Evolutionary conservation across 2,797 vertebrate genomes (phyloP).

Genomic region (Xenopus petersii): DNA sequence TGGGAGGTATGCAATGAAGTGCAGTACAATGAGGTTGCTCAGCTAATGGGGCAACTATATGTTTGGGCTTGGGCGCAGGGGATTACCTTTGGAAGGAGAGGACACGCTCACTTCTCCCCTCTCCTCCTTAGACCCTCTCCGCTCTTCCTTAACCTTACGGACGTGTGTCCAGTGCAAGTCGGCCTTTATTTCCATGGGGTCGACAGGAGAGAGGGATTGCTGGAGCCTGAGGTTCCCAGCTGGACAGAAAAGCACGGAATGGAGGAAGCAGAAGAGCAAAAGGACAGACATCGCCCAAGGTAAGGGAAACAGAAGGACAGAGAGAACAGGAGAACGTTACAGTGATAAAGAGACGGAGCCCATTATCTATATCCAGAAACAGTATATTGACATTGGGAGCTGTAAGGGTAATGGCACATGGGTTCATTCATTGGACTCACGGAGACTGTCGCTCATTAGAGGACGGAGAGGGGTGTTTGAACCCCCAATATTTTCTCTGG

Average conservation of each 20-base stretch:
- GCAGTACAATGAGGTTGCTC: too few relatives aligned
- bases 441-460: too few relatives aligned
- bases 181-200: constrained; percentile 78
- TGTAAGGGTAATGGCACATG: too few relatives aligned
- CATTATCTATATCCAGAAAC: too few relatives aligned
- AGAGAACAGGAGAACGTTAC: constrained; percentile 58
- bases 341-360: constrained; percentile 49
- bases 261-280: constrained; percentile 36
- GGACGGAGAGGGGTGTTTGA: too few relatives aligned
- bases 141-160: constrained; percentile 72
- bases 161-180: constrained; percentile 76
- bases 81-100: constrained; percentile 87
- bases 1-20: too few relatives aligned
- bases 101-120: constrained; percentile 71
- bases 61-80: background rate
- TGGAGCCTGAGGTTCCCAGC: constrained; percentile 81
- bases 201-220: constrained; percentile 76
- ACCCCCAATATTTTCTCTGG: too few relatives aligned
- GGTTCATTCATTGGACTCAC: too few relatives aligned
- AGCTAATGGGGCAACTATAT: too few relatives aligned
- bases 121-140: constrained; percentile 70
- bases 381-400: too few relatives aligned
- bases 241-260: constrained; percentile 57
- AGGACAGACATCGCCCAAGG: constrained; percentile 46
- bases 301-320: constrained; percentile 58